These are phyloP conservation scores for Pteropus rufus DNA, from an alignment of 2,797 vertebrate genomes.

Conservation along the genomic window DNA sequence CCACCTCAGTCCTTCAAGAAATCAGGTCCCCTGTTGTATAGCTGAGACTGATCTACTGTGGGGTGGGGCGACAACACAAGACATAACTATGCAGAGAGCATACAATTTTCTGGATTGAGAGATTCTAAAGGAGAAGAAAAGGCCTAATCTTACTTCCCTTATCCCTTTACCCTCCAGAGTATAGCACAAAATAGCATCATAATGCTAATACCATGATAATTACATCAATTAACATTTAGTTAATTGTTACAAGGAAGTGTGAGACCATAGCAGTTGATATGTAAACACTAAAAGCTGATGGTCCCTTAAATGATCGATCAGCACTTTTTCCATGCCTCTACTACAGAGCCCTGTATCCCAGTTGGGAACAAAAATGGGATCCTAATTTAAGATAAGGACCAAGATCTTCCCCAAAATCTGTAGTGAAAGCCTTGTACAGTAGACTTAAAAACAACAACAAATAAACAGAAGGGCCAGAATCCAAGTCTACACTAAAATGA, in stretches of 20 bases:
- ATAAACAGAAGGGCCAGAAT: slow-evolving; percentile 43
- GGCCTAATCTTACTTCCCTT: background rate
- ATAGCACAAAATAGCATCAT: background rate
- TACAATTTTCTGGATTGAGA: slow-evolving; percentile 22
- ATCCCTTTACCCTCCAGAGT: background rate
- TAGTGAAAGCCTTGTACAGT: background rate
- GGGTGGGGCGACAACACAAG: background rate
- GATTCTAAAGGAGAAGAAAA: background rate
- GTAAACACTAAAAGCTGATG: slow-evolving; percentile 35
- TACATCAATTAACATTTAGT: slow-evolving; percentile 29
- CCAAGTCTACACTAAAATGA: slow-evolving; percentile 29
- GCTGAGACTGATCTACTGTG: slow-evolving; percentile 23
- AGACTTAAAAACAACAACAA: slow-evolving; percentile 34
- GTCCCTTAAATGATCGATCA: background rate
- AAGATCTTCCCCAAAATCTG: background rate
- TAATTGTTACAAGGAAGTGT: background rate
- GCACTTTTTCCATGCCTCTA: background rate
- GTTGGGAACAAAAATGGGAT: background rate
- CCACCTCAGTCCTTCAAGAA: slow-evolving; percentile 45
- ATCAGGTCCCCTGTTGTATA: slow-evolving; percentile 12
- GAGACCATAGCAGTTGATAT: background rate
- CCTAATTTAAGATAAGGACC: background rate
- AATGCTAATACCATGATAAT: slow-evolving; percentile 1
- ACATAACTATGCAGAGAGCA: slow-evolving; percentile 24
- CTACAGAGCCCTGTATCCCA: background rate